Conservation (phyloP, 2,797 vertebrate genomes). For the Arrhamphus sclerolepis region DNA sequence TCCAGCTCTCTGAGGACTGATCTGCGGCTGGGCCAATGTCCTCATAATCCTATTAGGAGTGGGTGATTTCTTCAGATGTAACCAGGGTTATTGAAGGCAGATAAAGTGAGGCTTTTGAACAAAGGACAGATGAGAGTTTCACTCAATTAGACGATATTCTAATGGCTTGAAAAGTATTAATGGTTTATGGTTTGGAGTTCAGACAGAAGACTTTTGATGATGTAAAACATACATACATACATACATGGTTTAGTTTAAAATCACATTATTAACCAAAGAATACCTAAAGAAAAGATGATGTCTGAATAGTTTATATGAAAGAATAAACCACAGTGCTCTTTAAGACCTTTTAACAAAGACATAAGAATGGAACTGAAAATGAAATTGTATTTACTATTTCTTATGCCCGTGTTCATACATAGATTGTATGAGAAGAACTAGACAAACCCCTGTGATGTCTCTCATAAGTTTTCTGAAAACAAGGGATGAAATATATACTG, state of each 20-base stretch:
- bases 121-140: slow-evolving; percentile 41
- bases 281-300: too few relatives aligned
- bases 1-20: slow-evolving; percentile 61
- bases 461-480: too few relatives aligned
- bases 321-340: not conserved
- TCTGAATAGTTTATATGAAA: not conserved
- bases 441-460: too few relatives aligned
- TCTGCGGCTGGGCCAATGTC: slow-evolving; percentile 49
- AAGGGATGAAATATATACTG: too few relatives aligned
- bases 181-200: not conserved
- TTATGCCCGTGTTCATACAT: too few relatives aligned
- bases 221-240: too few relatives aligned
- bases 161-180: not conserved
- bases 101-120: slow-evolving; percentile 44
- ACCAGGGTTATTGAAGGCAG: slow-evolving; percentile 36
- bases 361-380: not conserved
- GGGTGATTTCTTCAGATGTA: slow-evolving; percentile 61
- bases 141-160: slow-evolving; percentile 11
- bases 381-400: too few relatives aligned
- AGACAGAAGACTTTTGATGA: not conserved
- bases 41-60: slow-evolving; percentile 74
- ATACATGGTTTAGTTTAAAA: too few relatives aligned
- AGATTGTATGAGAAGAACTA: too few relatives aligned
- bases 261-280: too few relatives aligned
- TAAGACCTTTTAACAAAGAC: not conserved